phyloP scores from a whole-genome alignment of 1,140 invertebrate species.

The Brachionus koreanus region DNA sequence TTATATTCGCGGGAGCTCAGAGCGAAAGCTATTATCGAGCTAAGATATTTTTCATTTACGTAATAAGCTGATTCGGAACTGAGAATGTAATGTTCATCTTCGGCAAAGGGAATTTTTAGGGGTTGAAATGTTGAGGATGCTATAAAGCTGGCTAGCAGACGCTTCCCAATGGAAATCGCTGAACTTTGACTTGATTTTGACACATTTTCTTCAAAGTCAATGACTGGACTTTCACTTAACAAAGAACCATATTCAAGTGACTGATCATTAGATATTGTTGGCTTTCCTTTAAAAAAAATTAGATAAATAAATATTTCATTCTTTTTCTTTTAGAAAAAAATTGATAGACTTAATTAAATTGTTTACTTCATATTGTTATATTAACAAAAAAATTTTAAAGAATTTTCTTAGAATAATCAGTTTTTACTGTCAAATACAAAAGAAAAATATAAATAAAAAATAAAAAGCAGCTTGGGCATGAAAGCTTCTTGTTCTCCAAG shows the following conservation, averaged over 20 bases:
- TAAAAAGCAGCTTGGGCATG: no score
- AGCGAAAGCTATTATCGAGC: slow-evolving; percentile 82
- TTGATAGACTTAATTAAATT: no score
- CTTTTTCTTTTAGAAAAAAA: neutral
- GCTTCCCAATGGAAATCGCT: slow-evolving; percentile 10
- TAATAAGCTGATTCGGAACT: slow-evolving; percentile 68
- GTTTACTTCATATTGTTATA: no score
- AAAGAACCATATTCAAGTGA: neutral
- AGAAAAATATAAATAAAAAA: no score
- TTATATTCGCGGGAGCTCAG: slow-evolving; percentile 71
- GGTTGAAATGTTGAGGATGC: slow-evolving; percentile 45
- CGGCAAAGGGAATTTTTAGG: slow-evolving; percentile 61
- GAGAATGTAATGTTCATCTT: slow-evolving; percentile 65
- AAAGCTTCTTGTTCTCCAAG: no score
- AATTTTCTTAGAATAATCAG: no score
- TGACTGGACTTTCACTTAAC: neutral
- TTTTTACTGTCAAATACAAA: no score
- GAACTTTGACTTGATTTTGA: neutral
- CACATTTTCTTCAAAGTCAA: neutral
- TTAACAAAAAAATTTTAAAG: no score
- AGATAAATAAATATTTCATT: neutral
- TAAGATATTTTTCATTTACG: slow-evolving; percentile 77
- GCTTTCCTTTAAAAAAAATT: neutral
- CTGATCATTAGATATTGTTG: neutral
- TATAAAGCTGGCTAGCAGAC: slow-evolving; percentile 45